Percentiles rank a stretch among this genome's conserved stretches.
These are phyloP conservation scores for Latrodectus hesperus DNA, from an alignment of 2,888 invertebrate genomes.

Conservation along the genomic window DNA sequence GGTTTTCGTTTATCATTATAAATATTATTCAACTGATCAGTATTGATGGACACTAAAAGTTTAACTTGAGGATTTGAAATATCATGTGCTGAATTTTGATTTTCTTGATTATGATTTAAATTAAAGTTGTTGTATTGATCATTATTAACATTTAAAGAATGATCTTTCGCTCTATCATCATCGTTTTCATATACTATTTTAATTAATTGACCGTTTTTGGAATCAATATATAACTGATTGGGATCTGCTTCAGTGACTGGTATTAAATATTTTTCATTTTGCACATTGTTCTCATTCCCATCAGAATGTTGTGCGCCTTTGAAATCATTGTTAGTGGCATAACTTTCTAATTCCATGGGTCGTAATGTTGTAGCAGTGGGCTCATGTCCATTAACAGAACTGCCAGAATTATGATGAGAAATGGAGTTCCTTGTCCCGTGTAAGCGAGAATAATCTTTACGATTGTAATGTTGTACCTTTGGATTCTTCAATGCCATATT, in stretches of 20 bases:
- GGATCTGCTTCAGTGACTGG: constrained; percentile 16
- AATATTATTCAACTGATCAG: background rate
- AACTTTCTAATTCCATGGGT: background rate
- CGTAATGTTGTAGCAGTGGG: background rate
- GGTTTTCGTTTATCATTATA: background rate
- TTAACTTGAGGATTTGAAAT: background rate
- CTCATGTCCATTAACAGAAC: background rate
- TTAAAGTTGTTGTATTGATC: background rate
- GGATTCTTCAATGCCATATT: background rate
- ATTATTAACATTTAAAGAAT: background rate
- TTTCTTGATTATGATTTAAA: background rate
- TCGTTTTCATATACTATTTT: constrained; percentile 27
- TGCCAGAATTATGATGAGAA: background rate
- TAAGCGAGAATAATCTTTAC: too few species aligned
- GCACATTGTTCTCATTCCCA: background rate
- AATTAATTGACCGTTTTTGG: constrained; percentile 38
- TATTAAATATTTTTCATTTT: background rate
- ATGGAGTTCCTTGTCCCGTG: background rate
- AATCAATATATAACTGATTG: constrained; percentile 40
- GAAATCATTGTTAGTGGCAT: background rate
- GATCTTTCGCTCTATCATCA: background rate
- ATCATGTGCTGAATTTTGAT: background rate
- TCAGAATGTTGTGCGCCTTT: background rate
- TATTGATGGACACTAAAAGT: background rate
- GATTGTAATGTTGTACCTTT: background rate